Base-by-base conservation (phyloP, 2,113 vertebrate species). In the Oenanthe melanoleuca region DNA sequence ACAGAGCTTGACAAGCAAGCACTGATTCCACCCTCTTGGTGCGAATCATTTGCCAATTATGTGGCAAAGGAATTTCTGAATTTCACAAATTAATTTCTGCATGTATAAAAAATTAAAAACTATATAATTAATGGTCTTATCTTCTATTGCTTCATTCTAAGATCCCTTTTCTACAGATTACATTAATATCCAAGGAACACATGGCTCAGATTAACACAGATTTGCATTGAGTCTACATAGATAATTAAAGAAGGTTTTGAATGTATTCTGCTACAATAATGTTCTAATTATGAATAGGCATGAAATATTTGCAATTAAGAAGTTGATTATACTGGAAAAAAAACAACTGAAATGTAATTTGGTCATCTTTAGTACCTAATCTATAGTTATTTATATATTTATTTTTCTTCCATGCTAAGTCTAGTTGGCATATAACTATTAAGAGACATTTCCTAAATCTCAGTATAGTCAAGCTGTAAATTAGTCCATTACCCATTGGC, bases 11-110 rank as follows among this genome's bases (percentile, higher is more conserved):
- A 97, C 93, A 95, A 94, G 85, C 64, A 74, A 94, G 73, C 80
- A 73, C 40, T 50, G 56, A 89, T 96, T 91, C 66, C 78, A 92
- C 59, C 29, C 67, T 92, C 88, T 96, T 96, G 79, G 84, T 95
- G 83, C 88, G 79, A 96, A 90, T 87, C 80, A 86, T 42, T 91
- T 91, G 95, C 93, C 94, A 96, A 82, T 89, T 94, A 93, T 63
- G 52, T 71, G 53, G 26, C 61, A 96, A 80, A 92, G n/a, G 77
- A 95, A 95, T 93, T 92, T 93, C 74, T 91, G 81, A 90, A 92
- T 95, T 88, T 69, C 40, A 63, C 34, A 92, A 78, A 88, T 88
- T 81, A 93, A 94, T 90, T 94, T 42, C 10, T 70, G 74, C 47
- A 65, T 34, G 19, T 57, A 31, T 60, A 60, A 88, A 88, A 44